These are phyloP conservation scores for Acomys russatus DNA, from an alignment of 2,797 vertebrate genomes.

Conservation along the genomic window DNA sequence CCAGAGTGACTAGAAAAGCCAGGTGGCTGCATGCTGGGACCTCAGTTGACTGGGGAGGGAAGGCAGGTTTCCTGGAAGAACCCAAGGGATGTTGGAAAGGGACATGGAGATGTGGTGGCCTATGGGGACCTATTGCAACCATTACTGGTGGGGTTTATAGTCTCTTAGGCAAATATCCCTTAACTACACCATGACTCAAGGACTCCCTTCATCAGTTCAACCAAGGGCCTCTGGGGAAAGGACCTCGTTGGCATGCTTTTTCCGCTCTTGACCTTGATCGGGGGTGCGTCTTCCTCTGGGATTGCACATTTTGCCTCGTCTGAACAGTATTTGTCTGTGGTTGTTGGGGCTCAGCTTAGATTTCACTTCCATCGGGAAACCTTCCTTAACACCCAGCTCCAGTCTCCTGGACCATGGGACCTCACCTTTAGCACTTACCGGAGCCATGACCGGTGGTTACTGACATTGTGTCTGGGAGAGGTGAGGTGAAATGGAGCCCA, in stretches of 20 bases:
- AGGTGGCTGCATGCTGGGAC: background rate
- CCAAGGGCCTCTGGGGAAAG: background rate
- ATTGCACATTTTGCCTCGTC: background rate
- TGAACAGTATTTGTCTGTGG: background rate
- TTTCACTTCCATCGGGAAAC: background rate
- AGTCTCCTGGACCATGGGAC: background rate
- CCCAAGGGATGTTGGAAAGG: background rate
- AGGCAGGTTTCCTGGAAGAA: background rate
- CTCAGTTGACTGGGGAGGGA: background rate
- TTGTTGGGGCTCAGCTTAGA: background rate
- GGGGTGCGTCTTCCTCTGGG: background rate
- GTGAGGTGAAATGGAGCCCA: background rate
- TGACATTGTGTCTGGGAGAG: background rate
- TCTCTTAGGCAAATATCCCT: background rate
- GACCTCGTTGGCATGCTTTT: background rate
- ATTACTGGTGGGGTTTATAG: background rate
- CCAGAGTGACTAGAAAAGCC: background rate
- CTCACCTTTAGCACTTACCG: background rate
- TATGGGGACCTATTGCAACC: background rate
- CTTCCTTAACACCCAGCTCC: background rate
- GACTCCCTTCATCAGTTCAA: background rate
- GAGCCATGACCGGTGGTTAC: background rate
- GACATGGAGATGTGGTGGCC: background rate
- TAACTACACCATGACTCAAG: background rate
- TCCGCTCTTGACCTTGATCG: background rate